Percentiles rank a stretch among this genome's conserved stretches.
Evolutionary conservation across 2,113 vertebrate species (phyloP).

Genomic region (Brienomyrus longianalis): DNA sequence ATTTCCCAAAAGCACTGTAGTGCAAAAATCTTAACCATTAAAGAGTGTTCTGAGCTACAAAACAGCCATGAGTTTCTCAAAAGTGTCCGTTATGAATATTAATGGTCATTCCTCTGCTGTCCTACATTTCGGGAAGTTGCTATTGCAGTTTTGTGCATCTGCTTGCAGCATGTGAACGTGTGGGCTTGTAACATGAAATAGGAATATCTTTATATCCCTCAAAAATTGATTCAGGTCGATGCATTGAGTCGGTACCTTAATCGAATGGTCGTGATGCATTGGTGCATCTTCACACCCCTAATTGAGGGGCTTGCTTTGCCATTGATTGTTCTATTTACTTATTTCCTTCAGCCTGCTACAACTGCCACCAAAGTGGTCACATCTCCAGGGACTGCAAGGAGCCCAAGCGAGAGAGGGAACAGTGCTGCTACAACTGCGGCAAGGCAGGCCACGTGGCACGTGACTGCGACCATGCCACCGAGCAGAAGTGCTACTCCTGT

Average conservation of each 20-base stretch:
- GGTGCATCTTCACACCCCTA: neutral
- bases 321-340: slow-evolving; percentile 28
- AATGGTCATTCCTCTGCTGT: neutral
- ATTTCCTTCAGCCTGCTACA: slow-evolving; percentile 90
- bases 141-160: neutral
- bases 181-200: neutral
- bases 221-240: neutral
- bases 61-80: neutral
- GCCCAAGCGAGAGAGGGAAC: slow-evolving; percentile 93
- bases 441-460: slow-evolving; percentile 96
- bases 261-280: neutral
- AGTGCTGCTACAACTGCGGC: slow-evolving; percentile 96
- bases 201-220: neutral
- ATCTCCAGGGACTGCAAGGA: slow-evolving; percentile 99
- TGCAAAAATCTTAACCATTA: neutral
- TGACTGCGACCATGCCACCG: slow-evolving; percentile 90
- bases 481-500: slow-evolving; percentile 98
- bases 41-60: neutral
- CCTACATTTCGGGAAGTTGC: neutral
- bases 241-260: neutral
- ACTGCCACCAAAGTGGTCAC: slow-evolving; percentile 94
- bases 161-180: neutral
- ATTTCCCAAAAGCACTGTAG: neutral
- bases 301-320: neutral
- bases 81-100: neutral